Percentiles rank a stretch among this genome's conserved stretches.
Conservation (phyloP, 1,140 invertebrate genomes). For the Conus ventricosus region DNA sequence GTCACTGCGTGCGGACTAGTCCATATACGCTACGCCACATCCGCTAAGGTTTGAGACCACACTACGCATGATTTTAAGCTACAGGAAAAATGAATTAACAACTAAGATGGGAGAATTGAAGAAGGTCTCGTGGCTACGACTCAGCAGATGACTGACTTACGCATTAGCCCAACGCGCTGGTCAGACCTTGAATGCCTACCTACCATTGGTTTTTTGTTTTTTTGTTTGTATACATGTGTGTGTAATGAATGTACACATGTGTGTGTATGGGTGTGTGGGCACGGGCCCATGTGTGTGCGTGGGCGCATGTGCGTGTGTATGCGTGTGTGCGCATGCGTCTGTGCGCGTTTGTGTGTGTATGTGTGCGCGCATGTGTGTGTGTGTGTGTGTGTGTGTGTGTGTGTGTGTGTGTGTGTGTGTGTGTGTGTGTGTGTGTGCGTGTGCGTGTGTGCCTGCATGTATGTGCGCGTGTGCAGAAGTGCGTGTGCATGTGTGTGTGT, state of each 20-base stretch:
- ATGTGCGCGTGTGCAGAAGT: background rate
- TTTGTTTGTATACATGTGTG: too few species aligned
- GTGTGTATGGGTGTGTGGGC: background rate
- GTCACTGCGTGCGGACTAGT: too few species aligned
- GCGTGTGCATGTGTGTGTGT: background rate
- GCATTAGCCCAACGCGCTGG: too few species aligned
- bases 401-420: conserved; percentile 15
- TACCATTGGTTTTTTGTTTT: too few species aligned
- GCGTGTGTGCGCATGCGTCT: background rate
- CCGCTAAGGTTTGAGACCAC: too few species aligned
- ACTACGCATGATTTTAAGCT: too few species aligned
- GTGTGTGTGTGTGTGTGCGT: background rate
- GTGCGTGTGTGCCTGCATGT: background rate
- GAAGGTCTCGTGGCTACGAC: too few species aligned
- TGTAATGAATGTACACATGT: too few species aligned
- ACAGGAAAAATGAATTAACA: too few species aligned
- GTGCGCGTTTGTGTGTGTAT: background rate
- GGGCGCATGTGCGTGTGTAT: background rate
- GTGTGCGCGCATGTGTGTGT: conserved; percentile 3
- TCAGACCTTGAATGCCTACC: background rate
- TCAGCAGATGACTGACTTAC: too few species aligned
- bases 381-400: conserved; percentile 15
- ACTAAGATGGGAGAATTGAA: too few species aligned
- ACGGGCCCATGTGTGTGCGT: background rate
- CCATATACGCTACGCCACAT: too few species aligned